These are phyloP conservation scores for Sebastes baramenuke DNA, from an alignment of 2,797 vertebrate genomes.

Conservation along the genomic window DNA sequence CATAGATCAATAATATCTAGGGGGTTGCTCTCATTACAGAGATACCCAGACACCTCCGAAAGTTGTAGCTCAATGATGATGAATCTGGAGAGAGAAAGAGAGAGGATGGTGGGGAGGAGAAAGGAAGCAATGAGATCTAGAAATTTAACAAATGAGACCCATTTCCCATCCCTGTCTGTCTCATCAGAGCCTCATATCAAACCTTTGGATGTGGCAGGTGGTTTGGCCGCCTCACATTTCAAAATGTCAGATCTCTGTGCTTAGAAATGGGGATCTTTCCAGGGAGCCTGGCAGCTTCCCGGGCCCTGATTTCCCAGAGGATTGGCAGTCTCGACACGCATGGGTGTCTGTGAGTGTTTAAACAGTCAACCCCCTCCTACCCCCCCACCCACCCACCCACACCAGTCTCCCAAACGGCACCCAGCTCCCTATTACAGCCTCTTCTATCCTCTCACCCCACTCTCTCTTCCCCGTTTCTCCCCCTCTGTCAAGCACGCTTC, in stretches of 20 bases:
- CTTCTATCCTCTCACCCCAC: conserved; percentile 35
- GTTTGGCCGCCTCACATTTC: conserved; percentile 72
- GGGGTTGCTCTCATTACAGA: conserved; percentile 76
- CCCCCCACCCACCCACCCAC: background rate
- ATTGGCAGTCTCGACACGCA: conserved; percentile 78
- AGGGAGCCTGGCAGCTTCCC: conserved; percentile 73
- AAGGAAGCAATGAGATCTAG: conserved; percentile 56
- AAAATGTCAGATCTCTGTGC: conserved; percentile 77
- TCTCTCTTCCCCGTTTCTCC: conserved; percentile 23
- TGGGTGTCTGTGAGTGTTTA: conserved; percentile 76
- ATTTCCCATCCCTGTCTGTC: conserved; percentile 64
- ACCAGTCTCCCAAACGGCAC: conserved; percentile 41
- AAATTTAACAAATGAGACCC: conserved; percentile 75
- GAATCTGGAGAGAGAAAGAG: conserved; percentile 54
- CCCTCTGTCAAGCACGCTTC: conserved; percentile 36
- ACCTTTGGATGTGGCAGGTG: conserved; percentile 71
- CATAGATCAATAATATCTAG: conserved; percentile 79
- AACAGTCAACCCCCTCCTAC: conserved; percentile 55
- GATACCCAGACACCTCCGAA: conserved; percentile 60
- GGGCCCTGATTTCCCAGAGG: conserved; percentile 81
- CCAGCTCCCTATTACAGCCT: conserved; percentile 53
- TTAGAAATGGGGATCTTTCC: conserved; percentile 69
- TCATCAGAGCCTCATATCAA: conserved; percentile 66
- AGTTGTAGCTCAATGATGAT: conserved; percentile 74
- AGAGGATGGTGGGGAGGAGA: conserved; percentile 15